A percentile compares a stretch with the other conserved stretches of the same genome.
Conservation (phyloP, 2,113 vertebrate species). For the Platichthys flesus region DNA sequence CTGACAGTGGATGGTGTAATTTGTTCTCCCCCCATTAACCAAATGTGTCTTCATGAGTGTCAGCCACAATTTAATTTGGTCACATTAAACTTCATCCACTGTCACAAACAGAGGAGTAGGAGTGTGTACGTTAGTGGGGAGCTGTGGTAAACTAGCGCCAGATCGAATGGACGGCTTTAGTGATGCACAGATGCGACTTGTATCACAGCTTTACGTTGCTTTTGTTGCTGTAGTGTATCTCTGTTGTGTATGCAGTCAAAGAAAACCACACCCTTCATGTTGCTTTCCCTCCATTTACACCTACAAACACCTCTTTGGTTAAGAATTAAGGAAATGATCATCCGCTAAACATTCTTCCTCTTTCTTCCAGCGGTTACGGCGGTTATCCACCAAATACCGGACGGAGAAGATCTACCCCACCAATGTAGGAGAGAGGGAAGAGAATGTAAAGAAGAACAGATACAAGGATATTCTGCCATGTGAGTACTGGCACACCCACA, state of each 20-base stretch:
- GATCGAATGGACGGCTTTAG: background rate
- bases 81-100: too few species aligned
- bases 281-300: background rate
- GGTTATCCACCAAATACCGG: conserved; percentile 97
- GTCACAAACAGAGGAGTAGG: background rate
- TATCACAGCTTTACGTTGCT: conserved; percentile 5
- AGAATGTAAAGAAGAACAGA: conserved; percentile 99
- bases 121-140: background rate
- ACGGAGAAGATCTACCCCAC: conserved; percentile 98
- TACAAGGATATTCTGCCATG: conserved; percentile 99
- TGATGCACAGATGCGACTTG: background rate
- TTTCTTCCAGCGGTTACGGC: conserved; percentile 90
- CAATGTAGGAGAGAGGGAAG: conserved; percentile 94
- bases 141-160: background rate
- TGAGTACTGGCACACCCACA: conserved; percentile 78
- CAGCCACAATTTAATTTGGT: too few species aligned
- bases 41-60: too few species aligned
- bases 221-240: background rate
- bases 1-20: too few species aligned
- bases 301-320: background rate
- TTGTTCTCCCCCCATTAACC: too few species aligned
- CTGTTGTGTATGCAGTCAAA: background rate
- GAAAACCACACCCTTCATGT: too few species aligned
- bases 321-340: background rate
- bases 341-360: conserved; percentile 1